Conservation (phyloP, 1,140 invertebrate genomes). For the Pomacea maculata region DNA sequence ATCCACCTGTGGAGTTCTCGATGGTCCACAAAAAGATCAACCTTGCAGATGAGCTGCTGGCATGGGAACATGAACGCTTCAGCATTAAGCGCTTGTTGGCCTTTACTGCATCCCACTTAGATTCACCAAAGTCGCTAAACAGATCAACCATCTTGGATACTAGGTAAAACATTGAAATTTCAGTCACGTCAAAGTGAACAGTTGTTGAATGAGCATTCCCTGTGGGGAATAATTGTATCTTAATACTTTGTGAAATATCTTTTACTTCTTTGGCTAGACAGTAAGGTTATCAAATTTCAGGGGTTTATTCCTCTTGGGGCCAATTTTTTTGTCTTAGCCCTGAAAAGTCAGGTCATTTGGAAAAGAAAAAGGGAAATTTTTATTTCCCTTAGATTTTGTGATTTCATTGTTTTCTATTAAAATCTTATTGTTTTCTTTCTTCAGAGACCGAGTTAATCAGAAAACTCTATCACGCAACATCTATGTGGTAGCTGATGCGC, state of each 20-base stretch:
- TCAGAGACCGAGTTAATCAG: slow-evolving; percentile 69
- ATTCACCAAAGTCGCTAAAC: slow-evolving; percentile 64
- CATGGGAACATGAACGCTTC: slow-evolving; percentile 98
- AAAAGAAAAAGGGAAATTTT: too few species aligned
- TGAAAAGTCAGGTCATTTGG: too few species aligned
- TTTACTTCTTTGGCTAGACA: neutral
- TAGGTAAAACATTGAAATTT: slow-evolving; percentile 45
- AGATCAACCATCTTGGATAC: slow-evolving; percentile 65
- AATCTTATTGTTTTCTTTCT: slow-evolving; percentile 15
- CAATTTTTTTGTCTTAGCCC: neutral
- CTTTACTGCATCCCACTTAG: slow-evolving; percentile 87
- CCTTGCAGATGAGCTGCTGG: slow-evolving; percentile 88
- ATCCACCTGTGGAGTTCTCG: slow-evolving; percentile 72
- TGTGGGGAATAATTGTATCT: neutral
- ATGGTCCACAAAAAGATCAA: slow-evolving; percentile 97
- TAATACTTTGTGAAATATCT: neutral
- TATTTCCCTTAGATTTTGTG: neutral
- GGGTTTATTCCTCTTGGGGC: neutral
- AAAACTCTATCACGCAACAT: slow-evolving; percentile 77
- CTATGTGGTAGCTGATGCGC: slow-evolving; percentile 80
- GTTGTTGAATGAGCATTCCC: too few species aligned
- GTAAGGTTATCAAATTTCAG: neutral
- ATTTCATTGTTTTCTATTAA: too few species aligned
- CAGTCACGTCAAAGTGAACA: too few species aligned
- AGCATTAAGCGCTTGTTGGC: slow-evolving; percentile 90